Conservation (phyloP, 2,888 invertebrate species). For the Orthosia incerta region DNA sequence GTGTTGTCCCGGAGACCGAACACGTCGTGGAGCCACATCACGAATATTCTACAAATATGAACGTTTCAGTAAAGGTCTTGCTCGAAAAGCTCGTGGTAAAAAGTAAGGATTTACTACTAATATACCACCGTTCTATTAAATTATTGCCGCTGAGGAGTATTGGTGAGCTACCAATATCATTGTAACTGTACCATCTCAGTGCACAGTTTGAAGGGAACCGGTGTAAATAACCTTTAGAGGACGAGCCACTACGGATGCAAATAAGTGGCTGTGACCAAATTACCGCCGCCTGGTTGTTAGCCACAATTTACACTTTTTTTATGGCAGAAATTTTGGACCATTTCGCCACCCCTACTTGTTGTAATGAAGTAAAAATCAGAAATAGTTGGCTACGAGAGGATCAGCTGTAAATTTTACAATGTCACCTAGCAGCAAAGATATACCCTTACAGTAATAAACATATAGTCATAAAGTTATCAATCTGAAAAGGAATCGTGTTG, state of each 20-base stretch:
- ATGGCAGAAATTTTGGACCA: neutral
- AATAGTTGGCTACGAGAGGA: neutral
- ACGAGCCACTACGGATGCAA: neutral
- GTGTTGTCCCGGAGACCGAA: slow-evolving; percentile 84
- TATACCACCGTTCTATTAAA: neutral
- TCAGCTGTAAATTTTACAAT: neutral
- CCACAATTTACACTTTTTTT: neutral
- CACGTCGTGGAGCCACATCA: slow-evolving; percentile 85
- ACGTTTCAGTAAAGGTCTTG: neutral
- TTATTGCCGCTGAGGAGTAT: too few species aligned
- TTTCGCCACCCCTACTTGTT: neutral
- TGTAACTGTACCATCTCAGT: neutral
- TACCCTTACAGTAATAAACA: neutral
- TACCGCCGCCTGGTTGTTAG: neutral
- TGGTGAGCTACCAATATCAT: too few species aligned
- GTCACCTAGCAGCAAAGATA: neutral
- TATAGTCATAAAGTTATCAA: slow-evolving; percentile 3
- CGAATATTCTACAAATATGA: slow-evolving; percentile 75
- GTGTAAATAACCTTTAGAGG: neutral
- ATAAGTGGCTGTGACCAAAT: neutral
- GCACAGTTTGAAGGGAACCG: neutral
- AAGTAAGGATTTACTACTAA: neutral
- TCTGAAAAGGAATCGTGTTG: slow-evolving; percentile 7
- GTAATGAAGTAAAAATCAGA: too few species aligned
- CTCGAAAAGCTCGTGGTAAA: neutral